Base-by-base conservation (phyloP, 2,113 vertebrate genomes). In the Austrofundulus limnaeus region DNA sequence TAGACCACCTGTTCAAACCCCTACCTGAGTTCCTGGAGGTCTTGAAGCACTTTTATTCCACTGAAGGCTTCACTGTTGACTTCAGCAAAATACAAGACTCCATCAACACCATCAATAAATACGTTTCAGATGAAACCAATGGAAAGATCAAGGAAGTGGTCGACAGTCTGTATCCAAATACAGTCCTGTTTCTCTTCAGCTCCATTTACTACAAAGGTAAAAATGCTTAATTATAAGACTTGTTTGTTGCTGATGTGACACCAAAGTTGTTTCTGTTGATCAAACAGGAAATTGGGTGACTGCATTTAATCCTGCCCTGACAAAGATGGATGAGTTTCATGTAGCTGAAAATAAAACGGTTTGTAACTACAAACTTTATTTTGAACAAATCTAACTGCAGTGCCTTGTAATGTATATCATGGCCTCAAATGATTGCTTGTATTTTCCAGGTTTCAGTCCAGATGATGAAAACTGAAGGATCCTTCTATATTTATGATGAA, bases 151-250 rank as follows among this genome's bases (percentile, higher is more conserved):
- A 61, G 16, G 74, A 87, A n/a, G 77, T 92, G 49, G 80, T 91
- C 1, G 34, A 83, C 2, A 12, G 17, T 12, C 25, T 91, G 70
- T 72, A 85, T 50, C 11, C 50, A 10, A 20, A 0, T n/a, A 89
- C 83, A 1, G 14, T 88, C 53, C 90, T 92, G 90, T 86, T 85
- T 69, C 90, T 94, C 28, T 39, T 89, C 58, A 90, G 85, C 46
- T 92, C 88, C 73, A 87, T 92, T 58, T 92, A 92, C 80, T 92
- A 85, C 56, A 92, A 91, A 87, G 89, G 91, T 93, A 85, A 80
- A 60, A 81, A 61, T 47, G 3, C n/a, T n/a, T n/a, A n/a, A n/a
- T 6, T 17, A 4, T 19, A 3, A 43, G 15, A 45, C 34, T 1
- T n/a, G n/a, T n/a, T n/a, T n/a, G n/a, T n/a, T n/a, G n/a, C n/a